phyloP scores from a whole-genome alignment of 2,113 vertebrate species.

The Panthera uncia region DNA sequence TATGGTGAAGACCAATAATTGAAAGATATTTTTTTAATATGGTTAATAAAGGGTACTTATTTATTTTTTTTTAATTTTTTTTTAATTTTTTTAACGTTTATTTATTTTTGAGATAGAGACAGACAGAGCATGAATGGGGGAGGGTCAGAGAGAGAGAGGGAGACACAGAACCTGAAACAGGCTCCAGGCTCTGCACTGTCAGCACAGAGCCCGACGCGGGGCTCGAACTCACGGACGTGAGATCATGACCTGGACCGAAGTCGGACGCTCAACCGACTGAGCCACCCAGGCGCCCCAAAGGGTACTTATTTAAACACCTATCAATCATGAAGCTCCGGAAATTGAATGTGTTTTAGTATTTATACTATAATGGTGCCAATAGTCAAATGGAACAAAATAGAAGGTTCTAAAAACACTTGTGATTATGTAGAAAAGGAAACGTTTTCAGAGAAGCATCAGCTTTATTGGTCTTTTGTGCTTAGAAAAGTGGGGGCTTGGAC shows the following conservation, averaged over 20 bases:
- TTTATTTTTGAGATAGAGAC: too few relatives aligned
- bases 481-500: slow-evolving; percentile 26
- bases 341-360: neutral
- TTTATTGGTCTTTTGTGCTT: slow-evolving; percentile 53
- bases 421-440: neutral
- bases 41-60: neutral
- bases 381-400: neutral
- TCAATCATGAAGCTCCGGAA: neutral
- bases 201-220: too few relatives aligned
- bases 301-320: neutral
- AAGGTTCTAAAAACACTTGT: neutral
- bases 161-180: too few relatives aligned
- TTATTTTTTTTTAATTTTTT: neutral
- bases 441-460: neutral
- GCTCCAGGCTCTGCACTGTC: too few relatives aligned
- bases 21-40: neutral
- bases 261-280: too few relatives aligned
- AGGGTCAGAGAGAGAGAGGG: too few relatives aligned
- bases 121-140: too few relatives aligned
- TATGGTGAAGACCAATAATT: neutral
- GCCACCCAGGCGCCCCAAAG: neutral
- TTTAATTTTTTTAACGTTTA: too few relatives aligned
- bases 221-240: too few relatives aligned
- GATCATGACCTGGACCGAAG: too few relatives aligned
- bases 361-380: neutral